phyloP scores from a whole-genome alignment of 37 sponge, comb jelly and placozoan genomes.

The Chondrilla cf. caribensis region DNA sequence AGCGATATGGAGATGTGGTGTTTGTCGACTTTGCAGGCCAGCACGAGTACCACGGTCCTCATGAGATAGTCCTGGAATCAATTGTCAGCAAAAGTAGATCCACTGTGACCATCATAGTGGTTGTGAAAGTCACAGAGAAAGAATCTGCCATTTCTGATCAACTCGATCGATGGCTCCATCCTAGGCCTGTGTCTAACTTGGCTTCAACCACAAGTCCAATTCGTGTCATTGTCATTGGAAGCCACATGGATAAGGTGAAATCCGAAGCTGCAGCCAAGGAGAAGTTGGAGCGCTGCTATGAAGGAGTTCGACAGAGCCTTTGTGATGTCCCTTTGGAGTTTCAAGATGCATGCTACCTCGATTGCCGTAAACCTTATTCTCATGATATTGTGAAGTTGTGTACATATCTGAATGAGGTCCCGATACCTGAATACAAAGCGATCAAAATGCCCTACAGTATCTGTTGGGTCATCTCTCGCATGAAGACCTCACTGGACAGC shows the following conservation, averaged over 20 bases:
- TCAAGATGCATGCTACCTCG: background rate
- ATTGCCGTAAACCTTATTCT: background rate
- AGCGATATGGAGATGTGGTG: background rate
- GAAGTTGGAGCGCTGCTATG: background rate
- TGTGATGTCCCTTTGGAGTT: background rate
- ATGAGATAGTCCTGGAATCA: background rate
- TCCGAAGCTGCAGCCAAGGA: background rate
- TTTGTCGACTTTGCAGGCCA: conserved; percentile 5
- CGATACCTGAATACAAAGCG: background rate
- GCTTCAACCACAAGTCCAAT: background rate
- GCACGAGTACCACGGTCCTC: conserved; percentile 1
- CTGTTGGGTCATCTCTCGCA: background rate
- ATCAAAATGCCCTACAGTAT: background rate
- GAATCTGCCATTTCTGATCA: background rate
- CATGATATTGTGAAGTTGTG: background rate
- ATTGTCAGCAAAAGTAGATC: background rate
- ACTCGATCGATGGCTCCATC: background rate
- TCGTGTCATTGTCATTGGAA: conserved; percentile 5
- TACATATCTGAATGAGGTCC: background rate
- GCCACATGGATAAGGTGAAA: background rate
- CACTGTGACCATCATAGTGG: background rate
- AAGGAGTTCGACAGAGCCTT: background rate
- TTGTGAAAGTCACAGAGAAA: background rate
- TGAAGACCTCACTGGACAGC: background rate
- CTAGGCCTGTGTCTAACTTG: background rate